These are phyloP conservation scores for Diabrotica balteata DNA, from an alignment of 2,888 invertebrate genomes.

Conservation along the genomic window DNA sequence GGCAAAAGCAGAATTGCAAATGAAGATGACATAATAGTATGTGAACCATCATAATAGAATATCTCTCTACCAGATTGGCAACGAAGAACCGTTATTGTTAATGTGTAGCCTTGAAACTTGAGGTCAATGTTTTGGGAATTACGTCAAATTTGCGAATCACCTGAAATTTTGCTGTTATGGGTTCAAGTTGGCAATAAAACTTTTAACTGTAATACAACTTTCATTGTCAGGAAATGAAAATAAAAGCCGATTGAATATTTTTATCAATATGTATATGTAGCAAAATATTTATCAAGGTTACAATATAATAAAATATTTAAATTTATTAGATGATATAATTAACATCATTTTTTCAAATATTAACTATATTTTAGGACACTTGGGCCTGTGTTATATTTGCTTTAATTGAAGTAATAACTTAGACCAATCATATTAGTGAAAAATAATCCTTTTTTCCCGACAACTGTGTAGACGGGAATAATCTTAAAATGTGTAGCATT, in stretches of 20 bases:
- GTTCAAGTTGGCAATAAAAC: conserved; percentile 10
- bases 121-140: conserved; percentile 20
- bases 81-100: conserved; percentile 25
- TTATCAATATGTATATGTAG: no score
- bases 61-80: conserved; percentile 21
- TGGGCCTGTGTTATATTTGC: no score
- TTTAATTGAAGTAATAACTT: no score
- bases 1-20: conserved; percentile 22
- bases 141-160: conserved; percentile 20
- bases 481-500: no score
- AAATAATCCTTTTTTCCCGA: no score
- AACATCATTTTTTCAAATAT: no score
- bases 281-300: no score
- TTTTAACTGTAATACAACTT: background rate
- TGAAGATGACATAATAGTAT: conserved; percentile 24
- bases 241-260: background rate
- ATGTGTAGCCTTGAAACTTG: conserved; percentile 26
- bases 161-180: conserved; percentile 10
- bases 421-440: no score
- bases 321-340: no score
- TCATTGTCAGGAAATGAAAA: conserved; percentile 7
- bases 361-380: no score
- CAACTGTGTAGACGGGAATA: no score
- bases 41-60: conserved; percentile 24
- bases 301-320: no score